A percentile compares a stretch with the other conserved stretches of the same genome.
Evolutionary conservation across 1,140 invertebrate species (phyloP).

Genomic region (Hycleus phaleratus): DNA sequence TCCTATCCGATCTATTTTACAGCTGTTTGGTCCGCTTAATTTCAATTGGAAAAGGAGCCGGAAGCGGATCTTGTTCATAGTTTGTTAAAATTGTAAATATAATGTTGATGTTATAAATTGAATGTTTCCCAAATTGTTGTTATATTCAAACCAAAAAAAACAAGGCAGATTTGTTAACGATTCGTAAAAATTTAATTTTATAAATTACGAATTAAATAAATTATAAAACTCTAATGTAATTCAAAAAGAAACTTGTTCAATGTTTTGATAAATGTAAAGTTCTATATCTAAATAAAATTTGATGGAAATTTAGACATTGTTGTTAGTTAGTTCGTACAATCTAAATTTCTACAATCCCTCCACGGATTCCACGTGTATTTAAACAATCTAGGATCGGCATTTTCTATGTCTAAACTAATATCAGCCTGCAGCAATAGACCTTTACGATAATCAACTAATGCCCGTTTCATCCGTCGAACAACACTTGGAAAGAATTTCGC

Average conservation of each 20-base stretch:
- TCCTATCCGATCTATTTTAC: too few species aligned
- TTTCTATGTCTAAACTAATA: slow-evolving; percentile 33
- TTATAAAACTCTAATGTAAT: background rate
- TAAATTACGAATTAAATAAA: background rate
- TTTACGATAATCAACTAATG: slow-evolving; percentile 39
- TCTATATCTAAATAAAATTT: background rate
- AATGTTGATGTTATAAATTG: too few species aligned
- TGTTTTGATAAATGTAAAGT: too few species aligned
- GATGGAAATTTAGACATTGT: background rate
- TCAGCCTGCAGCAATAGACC: slow-evolving; percentile 38
- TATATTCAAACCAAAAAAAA: too few species aligned
- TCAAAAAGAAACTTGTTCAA: background rate
- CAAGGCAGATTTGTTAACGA: too few species aligned
- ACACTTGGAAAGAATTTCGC: slow-evolving; percentile 40
- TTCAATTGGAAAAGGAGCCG: too few species aligned
- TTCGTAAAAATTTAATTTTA: too few species aligned
- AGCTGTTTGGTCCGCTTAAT: too few species aligned
- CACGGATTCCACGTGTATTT: slow-evolving; percentile 44
- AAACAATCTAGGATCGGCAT: slow-evolving; percentile 40
- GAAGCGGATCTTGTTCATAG: too few species aligned
- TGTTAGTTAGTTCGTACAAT: slow-evolving; percentile 16
- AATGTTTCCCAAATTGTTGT: too few species aligned
- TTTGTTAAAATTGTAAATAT: too few species aligned
- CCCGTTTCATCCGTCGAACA: slow-evolving; percentile 40
- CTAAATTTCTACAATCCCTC: slow-evolving; percentile 33